Base-by-base conservation (phyloP, 2,888 invertebrate species). In the Psylliodes chrysocephalus region DNA sequence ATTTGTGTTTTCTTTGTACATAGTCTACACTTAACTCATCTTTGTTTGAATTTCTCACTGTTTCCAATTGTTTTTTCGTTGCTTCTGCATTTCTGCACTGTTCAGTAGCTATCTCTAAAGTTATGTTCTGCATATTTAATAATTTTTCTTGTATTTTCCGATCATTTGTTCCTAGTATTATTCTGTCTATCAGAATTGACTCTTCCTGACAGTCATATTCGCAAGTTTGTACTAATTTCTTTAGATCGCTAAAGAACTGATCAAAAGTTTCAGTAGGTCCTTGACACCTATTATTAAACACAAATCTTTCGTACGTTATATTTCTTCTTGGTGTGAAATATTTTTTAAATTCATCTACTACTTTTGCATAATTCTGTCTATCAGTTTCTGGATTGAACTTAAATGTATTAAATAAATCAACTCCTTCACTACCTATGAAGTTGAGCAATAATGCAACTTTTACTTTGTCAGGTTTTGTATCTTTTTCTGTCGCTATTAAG, bases 201-300 rank as follows among this genome's bases (percentile, higher is more conserved):
- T 51, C 44, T 46, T 60, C 54, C 35, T 54, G 53, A 15, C 33
- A 25, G 12, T 54, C 33, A 47, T 53, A 60, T 25, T 53, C 60
- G 46, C 60, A 60, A 30, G 53, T 19, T 3, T 51, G 15, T 44
- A 60, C 28, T 19, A 54, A 22, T 60, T 60, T 60, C 30, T 52
- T 46, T 14, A 60, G 22, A n/a, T 60, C 60, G 25, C 28, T 22
- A 19, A 53, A 60, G 35, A 49, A 59, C 12, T 59, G 38, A 17
- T 59, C 59, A 8, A 59, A 49, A 15, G 40, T 33, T 15, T 59
- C 51, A 38, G 38, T 38, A 15, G 7, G 4, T 33, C 8, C 49
- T 40, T 59, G 51, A 15, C 17, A 19, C 25, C 28, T 19, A 22
- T 40, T 59, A 33, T 59, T 59, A 42, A 59, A 49, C 12, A 59